Conservation (phyloP, 92 coral and sea anemone genomes). For the Zoanthus gigantus region DNA sequence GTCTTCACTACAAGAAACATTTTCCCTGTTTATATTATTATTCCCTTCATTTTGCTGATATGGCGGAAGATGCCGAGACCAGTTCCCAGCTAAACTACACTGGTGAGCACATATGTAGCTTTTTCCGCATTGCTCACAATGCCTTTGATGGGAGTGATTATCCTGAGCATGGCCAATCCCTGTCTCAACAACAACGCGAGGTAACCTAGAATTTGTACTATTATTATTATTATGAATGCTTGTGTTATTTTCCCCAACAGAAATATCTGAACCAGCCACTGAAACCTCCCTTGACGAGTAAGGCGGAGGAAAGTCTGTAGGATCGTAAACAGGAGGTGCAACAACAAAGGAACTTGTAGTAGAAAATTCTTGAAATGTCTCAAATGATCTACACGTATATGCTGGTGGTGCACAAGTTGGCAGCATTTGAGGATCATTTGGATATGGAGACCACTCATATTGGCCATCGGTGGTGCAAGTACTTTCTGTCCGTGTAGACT, state of each 20-base stretch:
- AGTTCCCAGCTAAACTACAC: background rate
- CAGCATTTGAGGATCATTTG: constrained; percentile 78
- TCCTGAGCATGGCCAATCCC: background rate
- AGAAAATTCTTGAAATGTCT: constrained; percentile 84
- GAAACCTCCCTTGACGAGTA: constrained; percentile 94
- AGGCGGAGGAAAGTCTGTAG: constrained; percentile 98
- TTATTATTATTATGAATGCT: background rate
- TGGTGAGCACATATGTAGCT: constrained; percentile 16
- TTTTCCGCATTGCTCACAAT: constrained; percentile 16
- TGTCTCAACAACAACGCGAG: background rate
- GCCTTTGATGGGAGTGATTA: background rate
- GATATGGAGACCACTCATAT: constrained; percentile 86
- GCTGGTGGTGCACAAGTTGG: constrained; percentile 97
- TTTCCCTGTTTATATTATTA: background rate
- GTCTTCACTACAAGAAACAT: background rate
- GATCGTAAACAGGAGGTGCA: constrained; percentile 98
- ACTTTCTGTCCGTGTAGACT: constrained; percentile 71
- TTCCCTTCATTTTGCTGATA: constrained; percentile 38
- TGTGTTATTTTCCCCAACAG: constrained; percentile 41
- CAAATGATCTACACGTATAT: constrained; percentile 71
- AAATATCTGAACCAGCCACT: constrained; percentile 74
- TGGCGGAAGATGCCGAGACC: constrained; percentile 12
- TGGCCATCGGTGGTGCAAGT: constrained; percentile 71
- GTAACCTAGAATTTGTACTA: background rate
- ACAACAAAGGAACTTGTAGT: constrained; percentile 75